phyloP scores from a whole-genome alignment of 2,888 invertebrate genomes.

The Tipula helvola region DNA sequence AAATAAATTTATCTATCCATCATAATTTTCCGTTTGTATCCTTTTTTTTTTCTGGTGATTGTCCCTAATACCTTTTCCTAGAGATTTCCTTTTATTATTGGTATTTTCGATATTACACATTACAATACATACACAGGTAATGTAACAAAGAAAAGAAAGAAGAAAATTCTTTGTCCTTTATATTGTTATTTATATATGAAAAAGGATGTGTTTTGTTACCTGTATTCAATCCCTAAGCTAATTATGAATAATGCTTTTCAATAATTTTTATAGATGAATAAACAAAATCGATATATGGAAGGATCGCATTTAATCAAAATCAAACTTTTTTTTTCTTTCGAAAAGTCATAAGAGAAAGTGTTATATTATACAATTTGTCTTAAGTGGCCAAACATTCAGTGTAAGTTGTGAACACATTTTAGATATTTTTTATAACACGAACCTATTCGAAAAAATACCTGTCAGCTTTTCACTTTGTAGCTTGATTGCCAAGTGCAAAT shows the following conservation, averaged over 20 bases:
- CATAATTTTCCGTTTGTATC: background rate
- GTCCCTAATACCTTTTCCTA: background rate
- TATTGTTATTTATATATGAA: background rate
- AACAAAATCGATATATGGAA: background rate
- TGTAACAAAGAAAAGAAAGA: background rate
- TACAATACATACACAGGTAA: background rate
- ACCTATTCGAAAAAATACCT: no score
- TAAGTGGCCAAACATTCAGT: no score
- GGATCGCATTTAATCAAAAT: background rate
- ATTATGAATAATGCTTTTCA: background rate
- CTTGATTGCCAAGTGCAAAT: no score
- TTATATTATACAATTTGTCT: no score
- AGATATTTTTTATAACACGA: no score
- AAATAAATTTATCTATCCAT: background rate
- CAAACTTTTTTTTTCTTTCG: background rate
- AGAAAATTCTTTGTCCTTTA: background rate
- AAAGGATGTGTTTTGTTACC: background rate
- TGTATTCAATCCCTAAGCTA: background rate
- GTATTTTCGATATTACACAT: background rate
- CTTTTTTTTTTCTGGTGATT: background rate
- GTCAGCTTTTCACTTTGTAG: no score
- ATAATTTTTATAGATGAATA: background rate
- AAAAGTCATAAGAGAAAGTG: no score
- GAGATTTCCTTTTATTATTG: background rate
- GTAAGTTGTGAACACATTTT: no score